Base-by-base conservation (phyloP, 1,140 invertebrate species). In the Monochamus saltuarius region DNA sequence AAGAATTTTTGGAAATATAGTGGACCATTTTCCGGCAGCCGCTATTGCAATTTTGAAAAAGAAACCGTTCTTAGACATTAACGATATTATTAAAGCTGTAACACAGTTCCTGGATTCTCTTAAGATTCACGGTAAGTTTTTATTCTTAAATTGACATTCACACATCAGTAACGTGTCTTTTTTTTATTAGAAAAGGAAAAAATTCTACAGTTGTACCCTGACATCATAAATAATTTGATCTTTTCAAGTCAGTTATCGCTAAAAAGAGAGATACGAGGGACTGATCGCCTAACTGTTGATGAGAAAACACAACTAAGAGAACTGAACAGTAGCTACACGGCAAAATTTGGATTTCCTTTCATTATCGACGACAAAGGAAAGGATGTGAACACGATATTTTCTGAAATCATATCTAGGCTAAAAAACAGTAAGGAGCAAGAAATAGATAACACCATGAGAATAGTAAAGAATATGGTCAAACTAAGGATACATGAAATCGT, bases 291-390 rank as follows among this genome's bases (percentile, higher is more conserved):
- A 14, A 80, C 80, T 4, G 58, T 65, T 13, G 79, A 83, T 49
- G 82, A 87, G 60, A 81, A 79, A 64, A 57, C 67, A 8, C 67
- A 73, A 37, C 75, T 89, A 22, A 78, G 78, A 52, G 63, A 74
- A 35, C 73, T 80, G 36, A 88, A 87, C 72, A 59, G 72, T 72
- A 85, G 83, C 56, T 89, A 89, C 66, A 85, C 82, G 73, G 68
- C 75, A 14, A 87, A 87, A 67, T 87, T 87, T 77, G 82, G 82
- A 36, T 88, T 88, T 73, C 87, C 87, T 6, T 89, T 88, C 75
- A 83, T 89, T 29, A 86, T 88, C 49, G 88, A 85, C 70, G 86
- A 82, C 7, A 77, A 85, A 60, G 79, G 85, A 78, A 88, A 88
- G 65, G 85, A 86, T 71, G 79, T 85, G 16, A 72, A 79, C 34